These are phyloP conservation scores for Plectropomus leopardus DNA, from an alignment of 2,113 vertebrate species.

Conservation along the genomic window DNA sequence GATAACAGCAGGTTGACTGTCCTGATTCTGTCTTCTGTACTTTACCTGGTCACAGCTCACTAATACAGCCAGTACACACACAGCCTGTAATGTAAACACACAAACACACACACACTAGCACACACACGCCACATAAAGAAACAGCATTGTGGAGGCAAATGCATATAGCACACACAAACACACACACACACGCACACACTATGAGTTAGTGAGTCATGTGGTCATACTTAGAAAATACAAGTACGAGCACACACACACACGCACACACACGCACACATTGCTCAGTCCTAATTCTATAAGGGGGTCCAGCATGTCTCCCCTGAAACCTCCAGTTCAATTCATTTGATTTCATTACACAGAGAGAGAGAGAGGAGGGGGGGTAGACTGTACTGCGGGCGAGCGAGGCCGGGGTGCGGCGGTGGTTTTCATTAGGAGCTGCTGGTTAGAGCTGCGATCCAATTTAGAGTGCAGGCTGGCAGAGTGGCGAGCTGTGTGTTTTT, in stretches of 20 bases:
- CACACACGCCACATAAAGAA: conserved; percentile 3
- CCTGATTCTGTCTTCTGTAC: conserved; percentile 81
- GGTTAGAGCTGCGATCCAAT: conserved; percentile 75
- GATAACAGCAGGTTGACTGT: conserved; percentile 74
- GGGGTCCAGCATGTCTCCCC: conserved; percentile 78
- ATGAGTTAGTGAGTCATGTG: conserved; percentile 43
- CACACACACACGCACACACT: conserved; percentile 22
- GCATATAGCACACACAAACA: conserved; percentile 19
- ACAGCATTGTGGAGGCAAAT: conserved; percentile 11
- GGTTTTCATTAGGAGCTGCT: conserved; percentile 76
- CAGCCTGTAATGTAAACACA: neutral
- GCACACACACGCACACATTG: conserved; percentile 14
- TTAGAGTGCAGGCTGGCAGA: conserved; percentile 56
- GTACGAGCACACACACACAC: neutral
- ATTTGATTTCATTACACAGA: conserved; percentile 82
- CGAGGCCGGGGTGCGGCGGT: conserved; percentile 37
- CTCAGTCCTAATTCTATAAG: conserved; percentile 81
- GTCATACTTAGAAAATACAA: conserved; percentile 20
- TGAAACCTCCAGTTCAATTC: conserved; percentile 80
- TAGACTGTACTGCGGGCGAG: conserved; percentile 49
- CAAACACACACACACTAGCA: conserved; percentile 37
- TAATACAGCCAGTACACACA: conserved; percentile 62
- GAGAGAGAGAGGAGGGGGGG: conserved; percentile 35
- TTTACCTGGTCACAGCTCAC: conserved; percentile 80
- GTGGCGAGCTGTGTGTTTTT: conserved; percentile 65